These are phyloP conservation scores for Diarsia rubi DNA, from an alignment of 2,888 invertebrate species.

Conservation along the genomic window DNA sequence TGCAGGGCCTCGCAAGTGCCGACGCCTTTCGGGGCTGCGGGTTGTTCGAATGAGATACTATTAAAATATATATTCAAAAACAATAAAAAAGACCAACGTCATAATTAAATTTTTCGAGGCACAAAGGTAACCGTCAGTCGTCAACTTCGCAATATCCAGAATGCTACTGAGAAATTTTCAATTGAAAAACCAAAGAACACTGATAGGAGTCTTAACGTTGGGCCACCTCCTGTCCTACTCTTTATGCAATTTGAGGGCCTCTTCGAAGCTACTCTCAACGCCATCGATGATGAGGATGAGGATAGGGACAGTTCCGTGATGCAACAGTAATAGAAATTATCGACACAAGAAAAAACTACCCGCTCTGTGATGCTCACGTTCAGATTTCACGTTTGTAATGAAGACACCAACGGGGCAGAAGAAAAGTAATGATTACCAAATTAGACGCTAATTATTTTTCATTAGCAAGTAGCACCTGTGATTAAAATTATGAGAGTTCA, in stretches of 20 bases:
- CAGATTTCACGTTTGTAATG: not conserved
- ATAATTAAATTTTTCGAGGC: not conserved
- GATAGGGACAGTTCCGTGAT: too few species aligned
- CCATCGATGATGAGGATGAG: too few species aligned
- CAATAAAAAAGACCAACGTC: not conserved
- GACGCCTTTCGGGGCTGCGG: too few species aligned
- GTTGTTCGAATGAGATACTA: too few species aligned
- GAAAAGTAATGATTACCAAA: constrained; percentile 37
- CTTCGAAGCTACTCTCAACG: not conserved
- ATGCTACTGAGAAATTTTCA: not conserved
- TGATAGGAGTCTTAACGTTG: not conserved
- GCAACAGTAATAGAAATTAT: not conserved
- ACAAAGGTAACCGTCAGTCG: not conserved
- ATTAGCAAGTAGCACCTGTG: constrained; percentile 37
- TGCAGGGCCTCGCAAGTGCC: too few species aligned
- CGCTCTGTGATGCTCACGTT: not conserved
- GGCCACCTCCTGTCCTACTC: rapidly evolving
- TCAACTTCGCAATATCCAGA: not conserved
- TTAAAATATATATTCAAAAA: too few species aligned
- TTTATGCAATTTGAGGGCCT: not conserved
- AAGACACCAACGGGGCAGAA: not conserved
- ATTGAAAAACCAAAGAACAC: not conserved
- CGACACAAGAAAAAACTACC: too few species aligned
- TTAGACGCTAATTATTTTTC: constrained; percentile 39
- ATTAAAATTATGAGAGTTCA: constrained; percentile 35